Evolutionary conservation across 2,888 invertebrate species (phyloP).

Genomic region (Andrena bicolor): DNA sequence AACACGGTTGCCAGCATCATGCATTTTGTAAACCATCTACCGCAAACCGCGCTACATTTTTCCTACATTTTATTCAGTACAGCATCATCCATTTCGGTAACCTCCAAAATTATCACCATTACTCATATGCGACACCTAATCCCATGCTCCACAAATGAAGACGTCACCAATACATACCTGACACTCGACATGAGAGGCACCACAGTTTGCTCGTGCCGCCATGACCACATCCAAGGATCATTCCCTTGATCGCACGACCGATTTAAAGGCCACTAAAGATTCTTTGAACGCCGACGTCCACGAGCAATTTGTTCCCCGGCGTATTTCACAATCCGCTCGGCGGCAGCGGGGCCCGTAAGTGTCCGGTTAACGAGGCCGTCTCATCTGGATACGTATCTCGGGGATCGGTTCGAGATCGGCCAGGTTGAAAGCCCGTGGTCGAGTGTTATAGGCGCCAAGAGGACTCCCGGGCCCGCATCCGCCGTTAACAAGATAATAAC

Average conservation of each 20-base stretch:
- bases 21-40: too few relatives aligned
- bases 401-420: constrained; percentile 40
- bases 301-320: constrained; percentile 38
- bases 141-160: too few relatives aligned
- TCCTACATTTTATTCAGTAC: too few relatives aligned
- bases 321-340: constrained; percentile 24
- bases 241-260: not conserved
- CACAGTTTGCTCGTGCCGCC: not conserved
- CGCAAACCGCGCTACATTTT: too few relatives aligned
- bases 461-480: constrained; percentile 45
- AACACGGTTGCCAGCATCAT: too few relatives aligned
- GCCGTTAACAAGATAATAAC: constrained; percentile 83
- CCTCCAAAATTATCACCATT: too few relatives aligned
- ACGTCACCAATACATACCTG: too few relatives aligned
- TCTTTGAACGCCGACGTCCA: constrained; percentile 12
- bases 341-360: not conserved
- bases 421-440: not conserved
- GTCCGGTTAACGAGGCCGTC: constrained; percentile 27
- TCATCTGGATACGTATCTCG: constrained; percentile 22
- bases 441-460: constrained; percentile 29
- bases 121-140: too few relatives aligned
- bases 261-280: constrained; percentile 28
- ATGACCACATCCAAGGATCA: too few relatives aligned
- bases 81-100: too few relatives aligned
- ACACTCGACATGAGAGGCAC: not conserved